These are phyloP conservation scores for Caenorhabditis latens DNA, from an alignment of 1,140 invertebrate species.

Conservation along the genomic window DNA sequence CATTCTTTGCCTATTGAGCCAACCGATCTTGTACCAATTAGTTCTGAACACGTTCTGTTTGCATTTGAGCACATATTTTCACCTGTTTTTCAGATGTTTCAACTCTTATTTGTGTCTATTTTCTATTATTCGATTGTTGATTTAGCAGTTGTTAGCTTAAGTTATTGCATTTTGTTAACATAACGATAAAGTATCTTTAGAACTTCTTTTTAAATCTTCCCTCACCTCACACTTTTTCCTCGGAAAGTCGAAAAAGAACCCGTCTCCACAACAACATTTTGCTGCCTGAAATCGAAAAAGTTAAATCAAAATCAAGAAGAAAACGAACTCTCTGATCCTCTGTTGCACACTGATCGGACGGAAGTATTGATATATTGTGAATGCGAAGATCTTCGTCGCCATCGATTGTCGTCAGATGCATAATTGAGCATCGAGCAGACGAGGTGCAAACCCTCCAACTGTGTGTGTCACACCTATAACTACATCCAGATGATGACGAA, in stretches of 20 bases:
- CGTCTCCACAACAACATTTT: conserved; percentile 76
- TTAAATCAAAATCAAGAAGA: not conserved
- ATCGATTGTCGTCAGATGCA: conserved; percentile 70
- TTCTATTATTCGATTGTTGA: not conserved
- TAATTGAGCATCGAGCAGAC: conserved; percentile 56
- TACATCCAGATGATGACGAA: conserved; percentile 12
- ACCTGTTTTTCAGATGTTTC: not conserved
- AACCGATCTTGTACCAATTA: no score
- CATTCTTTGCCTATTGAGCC: no score
- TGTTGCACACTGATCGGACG: conserved; percentile 76
- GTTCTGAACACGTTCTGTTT: no score
- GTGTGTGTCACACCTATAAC: not conserved
- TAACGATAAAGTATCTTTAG: no score
- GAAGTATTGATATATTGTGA: conserved; percentile 76
- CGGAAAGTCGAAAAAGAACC: conserved; percentile 69
- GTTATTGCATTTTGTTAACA: no score
- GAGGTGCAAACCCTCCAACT: conserved; percentile 23
- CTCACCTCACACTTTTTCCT: conserved; percentile 65
- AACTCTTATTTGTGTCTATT: not conserved
- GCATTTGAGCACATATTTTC: not conserved
- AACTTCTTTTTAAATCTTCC: not conserved
- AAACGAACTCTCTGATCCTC: conserved; percentile 74
- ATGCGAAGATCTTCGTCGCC: conserved; percentile 76
- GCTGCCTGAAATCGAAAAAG: conserved; percentile 69
- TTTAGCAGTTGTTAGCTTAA: no score